phyloP scores from a whole-genome alignment of 1,140 invertebrate genomes.

The Drosophila fuyamai region DNA sequence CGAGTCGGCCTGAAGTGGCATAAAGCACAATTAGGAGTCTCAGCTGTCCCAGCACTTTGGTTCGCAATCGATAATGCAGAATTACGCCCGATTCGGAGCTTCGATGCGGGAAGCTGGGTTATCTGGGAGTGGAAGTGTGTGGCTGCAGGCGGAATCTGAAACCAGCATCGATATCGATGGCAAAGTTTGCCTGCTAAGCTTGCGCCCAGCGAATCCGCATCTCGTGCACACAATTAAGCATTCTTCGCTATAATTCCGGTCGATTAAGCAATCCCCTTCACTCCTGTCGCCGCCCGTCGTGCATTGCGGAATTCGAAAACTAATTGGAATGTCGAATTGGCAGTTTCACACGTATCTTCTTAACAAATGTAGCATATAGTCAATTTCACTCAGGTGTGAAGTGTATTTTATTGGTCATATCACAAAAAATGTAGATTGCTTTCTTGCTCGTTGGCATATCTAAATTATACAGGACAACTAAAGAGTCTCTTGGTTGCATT shows the following conservation, averaged over 20 bases:
- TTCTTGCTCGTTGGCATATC: not conserved
- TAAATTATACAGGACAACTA: too few species aligned
- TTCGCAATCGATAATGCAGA: slow-evolving; percentile 32
- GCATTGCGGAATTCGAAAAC: not conserved
- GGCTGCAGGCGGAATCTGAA: not conserved
- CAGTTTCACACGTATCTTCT: not conserved
- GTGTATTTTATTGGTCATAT: not conserved
- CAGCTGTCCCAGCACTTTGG: slow-evolving; percentile 22
- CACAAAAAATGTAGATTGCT: not conserved
- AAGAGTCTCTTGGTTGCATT: too few species aligned
- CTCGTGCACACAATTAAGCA: slow-evolving; percentile 59
- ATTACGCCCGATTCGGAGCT: not conserved
- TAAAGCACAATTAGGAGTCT: slow-evolving; percentile 53
- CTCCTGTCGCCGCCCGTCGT: not conserved
- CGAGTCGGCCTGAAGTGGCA: slow-evolving; percentile 6
- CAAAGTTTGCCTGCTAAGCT: slow-evolving; percentile 18
- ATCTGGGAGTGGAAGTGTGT: not conserved
- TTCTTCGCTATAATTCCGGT: slow-evolving; percentile 56
- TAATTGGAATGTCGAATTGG: slow-evolving; percentile 5
- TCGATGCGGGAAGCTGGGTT: not conserved
- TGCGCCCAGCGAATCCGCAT: slow-evolving; percentile 9
- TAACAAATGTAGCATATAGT: not conserved
- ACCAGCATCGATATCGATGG: slow-evolving; percentile 15
- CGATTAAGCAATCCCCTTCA: slow-evolving; percentile 35
- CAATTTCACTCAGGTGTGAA: not conserved